These are phyloP conservation scores for Sthenelais limicola DNA, from an alignment of 2,888 invertebrate species.

Conservation along the genomic window DNA sequence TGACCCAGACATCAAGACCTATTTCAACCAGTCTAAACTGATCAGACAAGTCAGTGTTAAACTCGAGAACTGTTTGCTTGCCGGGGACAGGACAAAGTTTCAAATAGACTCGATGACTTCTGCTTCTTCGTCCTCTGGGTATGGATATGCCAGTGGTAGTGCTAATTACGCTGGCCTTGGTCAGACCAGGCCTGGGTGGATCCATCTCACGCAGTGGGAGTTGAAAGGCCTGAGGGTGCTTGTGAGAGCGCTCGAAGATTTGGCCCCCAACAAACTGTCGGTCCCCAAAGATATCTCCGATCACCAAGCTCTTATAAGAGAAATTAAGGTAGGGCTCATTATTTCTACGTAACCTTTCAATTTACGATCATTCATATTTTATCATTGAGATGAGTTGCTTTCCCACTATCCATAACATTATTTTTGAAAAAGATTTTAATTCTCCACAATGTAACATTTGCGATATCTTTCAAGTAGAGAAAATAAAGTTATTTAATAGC, in stretches of 20 bases:
- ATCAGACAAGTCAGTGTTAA: conserved; percentile 48
- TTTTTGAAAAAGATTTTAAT: too few relatives aligned
- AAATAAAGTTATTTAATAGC: too few relatives aligned
- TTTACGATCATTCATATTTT: too few relatives aligned
- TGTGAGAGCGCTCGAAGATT: conserved; percentile 90
- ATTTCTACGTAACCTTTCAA: neutral
- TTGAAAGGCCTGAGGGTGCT: conserved; percentile 74
- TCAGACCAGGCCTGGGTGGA: conserved; percentile 17
- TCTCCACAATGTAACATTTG: too few relatives aligned
- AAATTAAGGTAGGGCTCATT: conserved; percentile 80
- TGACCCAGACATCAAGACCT: conserved; percentile 16
- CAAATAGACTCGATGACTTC: too few relatives aligned
- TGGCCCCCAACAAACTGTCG: conserved; percentile 91
- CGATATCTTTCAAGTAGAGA: too few relatives aligned
- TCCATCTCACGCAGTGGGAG: conserved; percentile 64
- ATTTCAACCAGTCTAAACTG: conserved; percentile 38
- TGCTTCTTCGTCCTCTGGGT: too few relatives aligned
- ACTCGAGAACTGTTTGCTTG: conserved; percentile 46
- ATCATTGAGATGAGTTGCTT: too few relatives aligned
- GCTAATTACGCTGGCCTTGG: neutral
- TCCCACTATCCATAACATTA: too few relatives aligned
- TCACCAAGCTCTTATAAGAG: conserved; percentile 90
- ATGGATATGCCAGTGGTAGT: too few relatives aligned
- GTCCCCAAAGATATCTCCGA: conserved; percentile 92
- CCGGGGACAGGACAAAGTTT: neutral